Evolutionary conservation across 2,113 vertebrate species (phyloP).

Genomic region (Manacus vitellinus): DNA sequence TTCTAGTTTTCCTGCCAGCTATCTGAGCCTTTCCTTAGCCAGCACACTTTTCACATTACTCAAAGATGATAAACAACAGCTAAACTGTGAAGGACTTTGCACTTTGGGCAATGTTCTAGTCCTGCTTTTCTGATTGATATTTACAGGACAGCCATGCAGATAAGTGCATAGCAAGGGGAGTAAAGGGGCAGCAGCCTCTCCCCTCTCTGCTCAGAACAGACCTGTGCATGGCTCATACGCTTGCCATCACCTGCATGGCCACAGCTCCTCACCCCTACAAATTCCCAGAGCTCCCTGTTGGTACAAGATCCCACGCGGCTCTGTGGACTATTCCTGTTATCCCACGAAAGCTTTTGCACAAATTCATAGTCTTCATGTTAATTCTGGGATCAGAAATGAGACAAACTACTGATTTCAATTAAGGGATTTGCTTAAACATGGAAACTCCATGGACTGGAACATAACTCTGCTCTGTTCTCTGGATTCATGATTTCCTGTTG

Average conservation of each 20-base stretch:
- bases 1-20: conserved; percentile 44
- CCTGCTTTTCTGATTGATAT: not conserved
- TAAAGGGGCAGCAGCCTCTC: not conserved
- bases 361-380: not conserved
- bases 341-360: not conserved
- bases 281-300: not conserved
- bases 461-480: not conserved
- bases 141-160: not conserved
- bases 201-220: not conserved
- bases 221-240: rapidly evolving
- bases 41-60: not conserved
- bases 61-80: conserved; percentile 36
- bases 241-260: not conserved
- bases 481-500: not conserved
- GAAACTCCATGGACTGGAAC: not conserved
- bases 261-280: not conserved
- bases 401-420: not conserved
- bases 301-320: not conserved
- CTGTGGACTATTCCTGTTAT: not conserved
- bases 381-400: not conserved
- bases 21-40: not conserved
- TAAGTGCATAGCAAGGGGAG: not conserved
- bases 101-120: not conserved
- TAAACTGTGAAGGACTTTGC: not conserved
- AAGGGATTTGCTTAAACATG: not conserved